Base-by-base conservation (phyloP, 2,113 vertebrate species). In the Loxodonta africana region DNA sequence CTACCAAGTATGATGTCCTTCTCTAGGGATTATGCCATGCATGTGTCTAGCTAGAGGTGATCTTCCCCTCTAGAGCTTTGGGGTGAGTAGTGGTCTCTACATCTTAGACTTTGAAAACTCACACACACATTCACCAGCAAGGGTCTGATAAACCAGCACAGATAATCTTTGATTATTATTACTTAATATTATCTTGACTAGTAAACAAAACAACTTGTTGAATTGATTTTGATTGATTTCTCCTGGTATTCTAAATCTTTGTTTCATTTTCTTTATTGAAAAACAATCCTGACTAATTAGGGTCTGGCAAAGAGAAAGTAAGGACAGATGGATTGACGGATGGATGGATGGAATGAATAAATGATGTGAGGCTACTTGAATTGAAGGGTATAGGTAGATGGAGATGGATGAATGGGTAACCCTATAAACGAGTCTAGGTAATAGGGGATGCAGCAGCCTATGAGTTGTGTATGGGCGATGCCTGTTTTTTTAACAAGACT, bases 231-330 rank as follows among this genome's bases (percentile, higher is more conserved):
- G 73, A 37, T 2, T 30, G 10, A 87, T 30, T n/a, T 69, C 30
- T 82, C 53, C 62, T 82, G n/a, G 2, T 63, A 85, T 63, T 91
- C 18, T 46, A 88, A 95, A 76, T 85, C n/a, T 89, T 89, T 65
- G 60, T n/a, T 20, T 82, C n/a, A 37, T 69, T 92, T 37, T 12
- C 4, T 65, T 88, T 67, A 30, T 73, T 53, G 18, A 78, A 84
- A 74, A 37, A 30, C n/a, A 23, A 73, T 6, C n/a, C 12, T 26
- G 11, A 51, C 30, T 71, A 73, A n/a, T 63, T 73, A 62, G 21
- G 3, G 2, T 53, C 51, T 93, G 26, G 37, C 67, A 76, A 76
- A 48, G 82, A 77, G 28, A 89, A 80, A 76, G 23, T 74, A 41
- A 10, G 48, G 67, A 63, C 11, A 25, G 23, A 65, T 17, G 65